These are phyloP conservation scores for Eilema depressum DNA, from an alignment of 2,888 invertebrate species.

Conservation along the genomic window DNA sequence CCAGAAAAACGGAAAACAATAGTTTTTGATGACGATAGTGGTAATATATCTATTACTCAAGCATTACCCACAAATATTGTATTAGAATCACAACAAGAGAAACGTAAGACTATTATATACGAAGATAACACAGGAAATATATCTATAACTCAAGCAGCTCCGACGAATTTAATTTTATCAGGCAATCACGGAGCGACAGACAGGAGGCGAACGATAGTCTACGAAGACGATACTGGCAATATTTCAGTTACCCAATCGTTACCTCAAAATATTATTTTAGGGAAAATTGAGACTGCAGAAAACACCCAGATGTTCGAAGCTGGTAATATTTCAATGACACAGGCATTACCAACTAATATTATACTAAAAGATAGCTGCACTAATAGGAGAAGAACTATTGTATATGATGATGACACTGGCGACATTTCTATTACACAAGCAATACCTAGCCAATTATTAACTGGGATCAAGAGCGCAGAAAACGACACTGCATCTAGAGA, in stretches of 20 bases:
- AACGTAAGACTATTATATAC: conserved; percentile 40
- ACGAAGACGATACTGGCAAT: conserved; percentile 17
- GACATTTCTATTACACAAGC: conserved; percentile 60
- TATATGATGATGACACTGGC: conserved; percentile 33
- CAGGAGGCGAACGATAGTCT: conserved; percentile 12
- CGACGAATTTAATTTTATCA: conserved; percentile 39
- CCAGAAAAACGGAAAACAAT: conserved; percentile 29
- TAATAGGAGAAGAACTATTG: conserved; percentile 21
- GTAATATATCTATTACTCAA: conserved; percentile 51
- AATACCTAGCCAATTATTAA: conserved; percentile 42
- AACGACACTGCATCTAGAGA: not conserved
- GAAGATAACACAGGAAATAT: conserved; percentile 45
- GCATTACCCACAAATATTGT: conserved; percentile 35
- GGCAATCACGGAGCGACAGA: not conserved
- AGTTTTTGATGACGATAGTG: conserved; percentile 39
- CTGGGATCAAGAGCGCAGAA: not conserved
- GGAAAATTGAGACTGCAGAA: conserved; percentile 14
- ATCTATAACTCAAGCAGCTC: conserved; percentile 45
- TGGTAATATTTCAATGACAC: conserved; percentile 30
- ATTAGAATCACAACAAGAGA: conserved; percentile 18
- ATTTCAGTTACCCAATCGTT: conserved; percentile 39
- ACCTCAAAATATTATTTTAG: conserved; percentile 25
- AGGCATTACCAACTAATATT: conserved; percentile 40
- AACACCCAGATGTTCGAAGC: conserved; percentile 29
- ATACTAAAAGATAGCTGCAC: conserved; percentile 15